Evolutionary conservation across 2,888 invertebrate genomes (phyloP), one percentile per base, ranked within the genome.

Genomic region (Drosophila crucigera): DNA sequence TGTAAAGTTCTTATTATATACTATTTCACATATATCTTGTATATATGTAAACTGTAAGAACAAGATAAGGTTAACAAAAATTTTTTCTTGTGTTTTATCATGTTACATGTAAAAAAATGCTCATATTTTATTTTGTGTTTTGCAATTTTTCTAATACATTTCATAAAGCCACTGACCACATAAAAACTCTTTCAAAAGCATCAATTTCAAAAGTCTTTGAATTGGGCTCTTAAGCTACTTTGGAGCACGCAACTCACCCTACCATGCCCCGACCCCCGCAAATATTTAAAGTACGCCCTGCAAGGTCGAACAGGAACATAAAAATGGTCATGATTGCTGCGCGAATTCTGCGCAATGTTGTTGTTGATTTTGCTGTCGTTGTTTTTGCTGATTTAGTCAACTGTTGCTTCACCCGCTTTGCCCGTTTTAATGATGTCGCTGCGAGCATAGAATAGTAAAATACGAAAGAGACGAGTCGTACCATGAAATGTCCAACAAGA

Each of bases 391-490:
- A 43, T 43, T 43, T 43, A 22, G 43, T 43, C 43, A 43, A 37
- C 43, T 55, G 4, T 41, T 47, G 56, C 30, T 52, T 43, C 5
- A 47, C n/a, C 61, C 22, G 11, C 53, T 33, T 49, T 53, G 4
- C 47, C 22, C 28, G 25, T 41, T 63, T 66, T 50, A 67, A 54
- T 60, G 50, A 47, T 52, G 47, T 54, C 25, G 49, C 58, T 50
- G 50, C 55, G 33, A 63, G 47, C 61, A 35, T 62, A 47, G 77
- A 66, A 71, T 77, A 60, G 50, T 55, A 62, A 62, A 49, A 50
- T 58, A 10, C 5, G 30, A 43, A 69, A 55, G 33, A 2, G 41
- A 43, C 14, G 43, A 14, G 10, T 49, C 39, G 30, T 37, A 14
- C 43, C 37, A 37, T 30, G 1, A 37, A 50, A 55, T 55, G 35